Conservation (phyloP, 2,888 invertebrate species). For the Rhagonycha lutea region DNA sequence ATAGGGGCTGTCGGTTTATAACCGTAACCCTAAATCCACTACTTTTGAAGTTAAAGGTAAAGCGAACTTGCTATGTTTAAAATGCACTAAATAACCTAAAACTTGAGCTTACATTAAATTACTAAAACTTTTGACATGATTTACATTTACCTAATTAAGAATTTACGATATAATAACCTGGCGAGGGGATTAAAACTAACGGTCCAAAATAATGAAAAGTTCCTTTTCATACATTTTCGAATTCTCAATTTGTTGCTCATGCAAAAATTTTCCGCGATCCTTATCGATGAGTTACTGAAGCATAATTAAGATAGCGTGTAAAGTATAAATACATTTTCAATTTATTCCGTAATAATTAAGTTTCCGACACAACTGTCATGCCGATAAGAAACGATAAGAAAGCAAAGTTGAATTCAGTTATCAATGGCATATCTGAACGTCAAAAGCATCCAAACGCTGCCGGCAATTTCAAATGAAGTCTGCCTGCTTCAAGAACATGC, state of each 20-base stretch:
- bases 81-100: not conserved
- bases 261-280: not conserved
- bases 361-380: slow-evolving; percentile 25
- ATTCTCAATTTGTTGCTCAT: not conserved
- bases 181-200: not conserved
- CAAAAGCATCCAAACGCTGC: slow-evolving; percentile 27
- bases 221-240: not conserved
- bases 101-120: not conserved
- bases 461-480: slow-evolving; percentile 33
- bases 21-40: slow-evolving; percentile 20
- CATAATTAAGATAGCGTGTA: not conserved
- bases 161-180: not conserved
- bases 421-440: slow-evolving; percentile 33
- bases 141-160: not conserved
- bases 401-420: slow-evolving; percentile 26
- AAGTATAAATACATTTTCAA: not conserved
- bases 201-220: not conserved
- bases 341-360: slow-evolving; percentile 20
- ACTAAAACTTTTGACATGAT: not conserved
- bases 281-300: not conserved
- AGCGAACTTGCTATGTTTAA: not conserved
- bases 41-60: slow-evolving; percentile 11
- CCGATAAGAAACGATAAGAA: slow-evolving; percentile 29
- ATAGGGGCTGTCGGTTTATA: slow-evolving; percentile 28
- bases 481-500: slow-evolving; percentile 29